These are phyloP conservation scores for Dastarcus helophoroides DNA, from an alignment of 2,888 invertebrate genomes.

Conservation along the genomic window DNA sequence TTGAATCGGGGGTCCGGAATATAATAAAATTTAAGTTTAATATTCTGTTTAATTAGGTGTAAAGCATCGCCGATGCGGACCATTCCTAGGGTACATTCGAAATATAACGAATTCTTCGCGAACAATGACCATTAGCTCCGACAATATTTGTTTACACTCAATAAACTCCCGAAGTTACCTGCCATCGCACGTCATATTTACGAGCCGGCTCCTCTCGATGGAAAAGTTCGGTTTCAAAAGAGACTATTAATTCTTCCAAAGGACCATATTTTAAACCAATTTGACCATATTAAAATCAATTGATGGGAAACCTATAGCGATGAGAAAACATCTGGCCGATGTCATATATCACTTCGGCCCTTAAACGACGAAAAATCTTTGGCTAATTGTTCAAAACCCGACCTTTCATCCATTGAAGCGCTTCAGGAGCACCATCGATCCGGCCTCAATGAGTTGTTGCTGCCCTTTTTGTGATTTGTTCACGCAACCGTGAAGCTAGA, in stretches of 20 bases:
- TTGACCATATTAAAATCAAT: conserved; percentile 36
- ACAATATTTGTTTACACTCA: no score
- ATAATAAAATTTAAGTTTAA: no score
- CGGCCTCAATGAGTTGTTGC: conserved; percentile 26
- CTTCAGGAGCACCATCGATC: conserved; percentile 20
- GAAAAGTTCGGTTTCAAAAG: conserved; percentile 11
- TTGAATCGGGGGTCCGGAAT: no score
- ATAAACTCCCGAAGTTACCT: no score
- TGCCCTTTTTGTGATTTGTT: conserved; percentile 29
- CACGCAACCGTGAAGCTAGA: conserved; percentile 28
- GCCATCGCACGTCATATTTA: no score
- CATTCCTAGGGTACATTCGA: no score
- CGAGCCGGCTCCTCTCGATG: conserved; percentile 1
- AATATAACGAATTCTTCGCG: no score
- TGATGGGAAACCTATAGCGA: conserved; percentile 21
- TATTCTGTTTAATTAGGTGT: no score
- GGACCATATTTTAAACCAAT: conserved; percentile 36
- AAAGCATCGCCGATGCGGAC: no score
- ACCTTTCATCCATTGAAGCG: conserved; percentile 27
- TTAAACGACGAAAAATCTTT: conserved; percentile 35
- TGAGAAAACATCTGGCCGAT: conserved; percentile 26
- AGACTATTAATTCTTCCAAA: conserved; percentile 27
- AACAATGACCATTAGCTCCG: no score
- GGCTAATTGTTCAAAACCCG: conserved; percentile 30
- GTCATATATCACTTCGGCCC: conserved; percentile 31